Conservation (phyloP, 2,888 invertebrate species). For the Lasioglossum figueresi region DNA sequence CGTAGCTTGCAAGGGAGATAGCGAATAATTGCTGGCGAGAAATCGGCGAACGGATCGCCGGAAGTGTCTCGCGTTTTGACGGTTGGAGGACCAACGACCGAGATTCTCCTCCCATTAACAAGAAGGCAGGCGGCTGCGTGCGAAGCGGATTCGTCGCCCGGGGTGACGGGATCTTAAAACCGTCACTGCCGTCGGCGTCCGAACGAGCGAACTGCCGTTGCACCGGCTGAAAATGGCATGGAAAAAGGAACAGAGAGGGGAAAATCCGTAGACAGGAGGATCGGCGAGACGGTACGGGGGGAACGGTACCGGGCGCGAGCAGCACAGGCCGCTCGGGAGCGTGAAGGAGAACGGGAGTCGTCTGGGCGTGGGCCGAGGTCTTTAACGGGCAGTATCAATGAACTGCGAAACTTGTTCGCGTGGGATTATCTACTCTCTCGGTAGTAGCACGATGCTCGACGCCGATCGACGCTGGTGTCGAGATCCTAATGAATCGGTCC, state of each 20-base stretch:
- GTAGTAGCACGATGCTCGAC: slow-evolving; percentile 56
- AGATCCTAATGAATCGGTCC: slow-evolving; percentile 45
- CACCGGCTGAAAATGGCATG: slow-evolving; percentile 69
- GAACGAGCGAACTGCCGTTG: slow-evolving; percentile 60
- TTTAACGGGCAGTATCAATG: slow-evolving; percentile 75
- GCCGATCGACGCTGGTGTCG: slow-evolving; percentile 14
- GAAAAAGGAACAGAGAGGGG: slow-evolving; percentile 57
- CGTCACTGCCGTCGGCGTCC: slow-evolving; percentile 68
- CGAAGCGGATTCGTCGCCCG: slow-evolving; percentile 42
- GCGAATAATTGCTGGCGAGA: background rate
- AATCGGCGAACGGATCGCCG: slow-evolving; percentile 22
- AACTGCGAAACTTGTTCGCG: slow-evolving; percentile 78
- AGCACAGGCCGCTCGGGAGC: slow-evolving; percentile 7
- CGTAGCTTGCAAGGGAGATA: background rate
- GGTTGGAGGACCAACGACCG: background rate
- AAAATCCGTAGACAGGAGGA: slow-evolving; percentile 38
- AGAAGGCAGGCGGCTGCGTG: slow-evolving; percentile 2
- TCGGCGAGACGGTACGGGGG: slow-evolving; percentile 18
- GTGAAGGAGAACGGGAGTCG: slow-evolving; percentile 24
- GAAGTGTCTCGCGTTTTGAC: slow-evolving; percentile 29
- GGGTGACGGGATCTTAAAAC: slow-evolving; percentile 62
- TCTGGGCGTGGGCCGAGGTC: slow-evolving; percentile 75
- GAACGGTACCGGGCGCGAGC: slow-evolving; percentile 22
- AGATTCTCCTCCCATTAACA: slow-evolving; percentile 23
- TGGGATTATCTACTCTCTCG: slow-evolving; percentile 72